Evolutionary conservation across 2,888 invertebrate genomes (phyloP), one percentile per base, ranked within the genome.

Genomic region (Busseola fusca): DNA sequence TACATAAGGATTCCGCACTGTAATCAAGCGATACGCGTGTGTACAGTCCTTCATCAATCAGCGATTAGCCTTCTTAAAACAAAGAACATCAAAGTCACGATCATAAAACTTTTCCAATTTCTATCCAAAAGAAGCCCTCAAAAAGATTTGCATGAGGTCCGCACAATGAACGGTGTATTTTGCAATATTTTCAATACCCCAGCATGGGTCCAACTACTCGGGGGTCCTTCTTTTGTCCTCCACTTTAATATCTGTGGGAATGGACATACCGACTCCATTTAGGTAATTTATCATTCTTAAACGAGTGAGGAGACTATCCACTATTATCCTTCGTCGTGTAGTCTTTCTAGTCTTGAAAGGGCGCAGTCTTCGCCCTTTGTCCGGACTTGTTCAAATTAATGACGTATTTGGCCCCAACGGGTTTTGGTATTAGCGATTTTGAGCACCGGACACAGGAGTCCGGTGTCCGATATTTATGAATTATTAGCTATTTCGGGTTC

Each of bases 241-340:
- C 89, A 87, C 90, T 95, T 93, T 95, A 95, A 95, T 95, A 95
- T 95, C 95, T 95, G 95, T 95, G 95, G 95, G 95, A 95, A 95
- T 95, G 92, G 94, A 95, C 95, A 94, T 93, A 92, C 94, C 94
- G 93, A 93, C 90, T 94, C 93, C 94, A 94, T 94, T 94, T 94
- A 88, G 92, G 93, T 93, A 93, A 95, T 95, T 95, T 95, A 95
- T 95, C 95, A 95, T 95, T 95, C 95, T 95, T 95, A 95, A 95
- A 95, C 94, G 92, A 94, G 94, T 92, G 89, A 85, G 87, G 89
- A 91, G 92, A 93, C 91, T 89, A 90, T 92, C 90, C 86, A 88
- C 91, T 93, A 92, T 93, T 94, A 93, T 90, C 85, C 89, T 82
- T 87, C 76, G 82, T 67, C 84, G 75, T 86, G 84, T 84, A 84